These are phyloP conservation scores for Caenorhabditis imperialis DNA, from an alignment of 2,888 invertebrate genomes.

Conservation along the genomic window DNA sequence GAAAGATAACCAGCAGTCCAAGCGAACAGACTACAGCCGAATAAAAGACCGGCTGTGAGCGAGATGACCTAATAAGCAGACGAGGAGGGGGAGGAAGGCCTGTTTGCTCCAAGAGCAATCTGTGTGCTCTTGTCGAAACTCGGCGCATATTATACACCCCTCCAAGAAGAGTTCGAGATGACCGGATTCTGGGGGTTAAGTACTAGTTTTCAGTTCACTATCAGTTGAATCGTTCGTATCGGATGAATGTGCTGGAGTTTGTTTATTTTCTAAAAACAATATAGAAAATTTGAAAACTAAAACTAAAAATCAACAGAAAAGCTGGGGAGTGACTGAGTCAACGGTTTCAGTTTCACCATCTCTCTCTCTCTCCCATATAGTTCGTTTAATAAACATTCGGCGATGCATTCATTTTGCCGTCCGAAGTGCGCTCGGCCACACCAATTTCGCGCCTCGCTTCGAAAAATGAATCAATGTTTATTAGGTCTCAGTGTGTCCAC, in stretches of 20 bases:
- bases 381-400: conserved; percentile 15
- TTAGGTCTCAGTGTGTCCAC: neutral
- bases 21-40: conserved; percentile 1
- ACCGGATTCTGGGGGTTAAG: no score
- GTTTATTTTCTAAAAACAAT: no score
- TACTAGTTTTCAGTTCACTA: no score
- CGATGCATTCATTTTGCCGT: no score
- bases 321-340: conserved; percentile 9
- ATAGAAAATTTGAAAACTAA: neutral
- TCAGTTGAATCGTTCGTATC: no score
- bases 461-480: conserved; percentile 9
- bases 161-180: no score
- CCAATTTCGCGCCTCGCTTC: no score
- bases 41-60: conserved; percentile 5
- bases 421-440: no score
- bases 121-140: neutral
- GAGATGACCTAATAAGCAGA: conserved; percentile 20
- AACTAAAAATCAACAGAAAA: no score
- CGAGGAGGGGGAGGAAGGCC: neutral
- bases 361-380: no score
- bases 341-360: conserved; percentile 24
- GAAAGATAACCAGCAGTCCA: neutral
- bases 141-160: no score
- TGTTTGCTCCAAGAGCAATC: conserved; percentile 11
- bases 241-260: no score